A percentile compares a stretch with the other conserved stretches of the same genome.
phyloP scores from a whole-genome alignment of 2,797 vertebrate genomes.

The Masticophis lateralis region DNA sequence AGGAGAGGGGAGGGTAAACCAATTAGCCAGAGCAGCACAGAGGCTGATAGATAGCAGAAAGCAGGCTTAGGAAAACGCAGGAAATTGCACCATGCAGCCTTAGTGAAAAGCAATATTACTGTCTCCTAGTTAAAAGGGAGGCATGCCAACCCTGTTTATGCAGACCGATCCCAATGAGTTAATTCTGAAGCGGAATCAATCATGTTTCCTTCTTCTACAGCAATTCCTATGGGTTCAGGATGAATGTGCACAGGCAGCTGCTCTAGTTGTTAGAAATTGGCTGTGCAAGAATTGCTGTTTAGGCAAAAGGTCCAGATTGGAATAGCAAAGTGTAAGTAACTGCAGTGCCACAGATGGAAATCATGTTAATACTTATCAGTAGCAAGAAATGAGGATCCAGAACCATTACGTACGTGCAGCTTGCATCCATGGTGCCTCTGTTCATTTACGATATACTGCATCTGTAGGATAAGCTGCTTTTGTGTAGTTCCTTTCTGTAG shows the following conservation, averaged over 20 bases:
- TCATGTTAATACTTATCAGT: constrained; percentile 13
- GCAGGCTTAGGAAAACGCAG: constrained; percentile 33
- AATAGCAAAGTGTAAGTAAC: constrained; percentile 3
- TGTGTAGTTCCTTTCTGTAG: background rate
- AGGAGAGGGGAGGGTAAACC: background rate
- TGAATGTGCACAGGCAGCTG: constrained; percentile 27
- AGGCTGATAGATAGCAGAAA: constrained; percentile 54
- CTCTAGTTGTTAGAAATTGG: constrained; percentile 5
- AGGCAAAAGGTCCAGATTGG: constrained; percentile 26
- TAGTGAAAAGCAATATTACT: constrained; percentile 34
- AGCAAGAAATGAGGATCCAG: background rate
- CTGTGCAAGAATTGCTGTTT: constrained; percentile 27
- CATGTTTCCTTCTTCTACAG: background rate
- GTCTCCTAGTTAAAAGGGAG: constrained; percentile 44
- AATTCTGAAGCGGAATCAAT: constrained; percentile 42
- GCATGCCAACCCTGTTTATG: constrained; percentile 40
- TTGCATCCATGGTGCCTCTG: background rate
- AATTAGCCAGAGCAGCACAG: constrained; percentile 52
- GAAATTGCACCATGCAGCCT: constrained; percentile 45
- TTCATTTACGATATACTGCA: background rate
- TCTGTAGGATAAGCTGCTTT: background rate
- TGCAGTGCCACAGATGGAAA: constrained; percentile 9
- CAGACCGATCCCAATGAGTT: constrained; percentile 40
- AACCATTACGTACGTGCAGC: background rate
- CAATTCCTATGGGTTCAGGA: constrained; percentile 33